Conservation (phyloP, 2,888 invertebrate species). For the Bombylius major region DNA sequence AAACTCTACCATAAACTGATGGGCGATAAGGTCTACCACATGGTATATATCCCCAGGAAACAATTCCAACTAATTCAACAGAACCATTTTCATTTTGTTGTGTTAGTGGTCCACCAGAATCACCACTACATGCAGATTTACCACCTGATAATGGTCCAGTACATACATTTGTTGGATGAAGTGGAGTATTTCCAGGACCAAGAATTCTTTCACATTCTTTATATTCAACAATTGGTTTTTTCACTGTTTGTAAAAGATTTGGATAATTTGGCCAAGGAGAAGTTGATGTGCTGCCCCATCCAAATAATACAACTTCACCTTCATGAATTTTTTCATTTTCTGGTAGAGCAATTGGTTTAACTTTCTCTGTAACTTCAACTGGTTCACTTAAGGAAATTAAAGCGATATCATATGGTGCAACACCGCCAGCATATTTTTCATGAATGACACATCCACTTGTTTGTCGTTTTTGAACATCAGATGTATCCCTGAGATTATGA, state of each 20-base stretch:
- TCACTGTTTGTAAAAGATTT: conserved; percentile 23
- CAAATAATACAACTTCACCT: conserved; percentile 22
- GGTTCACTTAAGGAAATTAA: conserved; percentile 30
- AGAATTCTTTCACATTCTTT: conserved; percentile 2
- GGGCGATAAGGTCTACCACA: conserved; percentile 32
- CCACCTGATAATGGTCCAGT: conserved; percentile 16
- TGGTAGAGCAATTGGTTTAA: conserved; percentile 33
- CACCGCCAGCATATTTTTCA: conserved; percentile 26
- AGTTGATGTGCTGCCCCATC: conserved; percentile 24
- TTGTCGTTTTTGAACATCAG: conserved; percentile 22
- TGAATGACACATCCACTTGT: conserved; percentile 29
- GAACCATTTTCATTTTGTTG: conserved; percentile 1
- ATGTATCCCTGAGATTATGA: conserved; percentile 24
- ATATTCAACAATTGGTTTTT: conserved; percentile 8
- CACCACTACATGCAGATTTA: conserved; percentile 36
- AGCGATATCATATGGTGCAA: conserved; percentile 43
- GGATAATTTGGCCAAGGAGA: conserved; percentile 11
- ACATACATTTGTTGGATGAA: conserved; percentile 13
- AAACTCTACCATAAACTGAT: conserved; percentile 34
- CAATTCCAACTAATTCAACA: conserved; percentile 32
- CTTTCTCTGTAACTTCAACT: conserved; percentile 24
- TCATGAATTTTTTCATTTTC: conserved; percentile 19
- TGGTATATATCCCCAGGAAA: conserved; percentile 40
- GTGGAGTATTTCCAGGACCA: neutral
- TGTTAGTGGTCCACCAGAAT: conserved; percentile 32